Conservation (phyloP, 2,113 vertebrate genomes). For the Sclerurus mexicanus region DNA sequence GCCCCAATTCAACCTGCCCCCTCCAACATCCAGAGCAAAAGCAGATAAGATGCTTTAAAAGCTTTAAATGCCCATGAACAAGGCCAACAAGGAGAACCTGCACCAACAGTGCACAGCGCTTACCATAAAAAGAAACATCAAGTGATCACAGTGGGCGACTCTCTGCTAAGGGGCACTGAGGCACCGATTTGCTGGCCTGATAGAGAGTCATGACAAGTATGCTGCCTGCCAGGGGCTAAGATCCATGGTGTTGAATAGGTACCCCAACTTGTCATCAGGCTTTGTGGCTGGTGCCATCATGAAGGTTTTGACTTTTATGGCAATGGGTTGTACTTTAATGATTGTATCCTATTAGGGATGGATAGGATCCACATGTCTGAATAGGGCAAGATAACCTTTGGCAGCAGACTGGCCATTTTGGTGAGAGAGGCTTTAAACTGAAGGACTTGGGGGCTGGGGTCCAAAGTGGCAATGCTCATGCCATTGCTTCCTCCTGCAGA, state of each 20-base stretch:
- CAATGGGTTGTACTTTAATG: not conserved
- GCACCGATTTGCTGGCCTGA: not conserved
- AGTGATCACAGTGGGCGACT: not conserved
- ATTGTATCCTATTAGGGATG: not conserved
- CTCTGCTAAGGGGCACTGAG: not conserved
- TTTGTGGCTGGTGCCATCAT: not conserved
- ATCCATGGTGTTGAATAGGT: not conserved
- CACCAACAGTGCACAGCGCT: not conserved
- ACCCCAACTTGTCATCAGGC: not conserved
- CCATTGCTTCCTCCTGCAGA: not conserved
- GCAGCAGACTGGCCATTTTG: not conserved
- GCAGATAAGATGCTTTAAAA: not conserved
- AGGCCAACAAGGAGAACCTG: not conserved
- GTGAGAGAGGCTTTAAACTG: not conserved
- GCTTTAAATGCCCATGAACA: not conserved
- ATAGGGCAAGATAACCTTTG: not conserved
- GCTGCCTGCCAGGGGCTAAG: not conserved
- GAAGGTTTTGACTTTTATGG: not conserved
- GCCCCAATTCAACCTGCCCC: not conserved
- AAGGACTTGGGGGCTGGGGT: not conserved
- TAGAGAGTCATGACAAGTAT: not conserved
- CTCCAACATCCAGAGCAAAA: not conserved
- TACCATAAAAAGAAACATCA: not conserved
- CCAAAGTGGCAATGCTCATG: not conserved
- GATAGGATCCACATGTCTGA: not conserved